Base-by-base conservation (phyloP, 2,113 vertebrate genomes). In the Chiloscyllium plagiosum region DNA sequence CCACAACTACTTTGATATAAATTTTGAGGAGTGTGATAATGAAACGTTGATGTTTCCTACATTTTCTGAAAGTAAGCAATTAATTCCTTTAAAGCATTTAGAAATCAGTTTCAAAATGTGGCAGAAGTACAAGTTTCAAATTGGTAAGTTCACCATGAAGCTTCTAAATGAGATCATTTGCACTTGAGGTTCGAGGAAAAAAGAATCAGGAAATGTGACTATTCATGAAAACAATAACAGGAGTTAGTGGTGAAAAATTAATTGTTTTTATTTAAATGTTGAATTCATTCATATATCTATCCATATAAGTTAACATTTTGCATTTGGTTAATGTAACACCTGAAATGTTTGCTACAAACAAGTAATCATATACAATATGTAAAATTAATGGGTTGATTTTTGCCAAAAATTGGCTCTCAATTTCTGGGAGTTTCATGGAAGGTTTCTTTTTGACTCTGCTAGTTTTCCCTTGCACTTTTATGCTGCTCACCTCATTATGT, bases 11-110 rank as follows among this genome's bases (percentile, higher is more conserved):
- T 98, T 98, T 2, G 24, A 96, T 95, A 96, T 96, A 94, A 96
- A 96, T 92, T 78, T 70, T 96, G 96, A 96, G 8, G 96, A 97
- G 76, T 85, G 96, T 61, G 50, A 85, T 37, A 95, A 95, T 95
- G 96, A 96, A 96, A 96, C 96, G 95, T 96, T 78, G 68, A 96
- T 96, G 66, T 96, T 95, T 96, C 96, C 96, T 56, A 96, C 96
- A 47, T 96, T 97, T 96, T 96, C 96, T 95, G 97, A 98, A 97
- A 97, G 98, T 98, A 97, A 97, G 98, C 93, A 33, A 50, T 66
- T 72, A 70, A 78, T 87, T 94, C 90, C 65, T 86, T 66, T 65
- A 2, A 8, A 66, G 17, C 6, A 19, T n/a, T 29, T 72, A 52
- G 19, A 17, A 95, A 22, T 47, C 12, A 37, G 19, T 95, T 95